Conservation (phyloP, 2,113 vertebrate genomes). For the Rhinopomastus cyanomelas region DNA sequence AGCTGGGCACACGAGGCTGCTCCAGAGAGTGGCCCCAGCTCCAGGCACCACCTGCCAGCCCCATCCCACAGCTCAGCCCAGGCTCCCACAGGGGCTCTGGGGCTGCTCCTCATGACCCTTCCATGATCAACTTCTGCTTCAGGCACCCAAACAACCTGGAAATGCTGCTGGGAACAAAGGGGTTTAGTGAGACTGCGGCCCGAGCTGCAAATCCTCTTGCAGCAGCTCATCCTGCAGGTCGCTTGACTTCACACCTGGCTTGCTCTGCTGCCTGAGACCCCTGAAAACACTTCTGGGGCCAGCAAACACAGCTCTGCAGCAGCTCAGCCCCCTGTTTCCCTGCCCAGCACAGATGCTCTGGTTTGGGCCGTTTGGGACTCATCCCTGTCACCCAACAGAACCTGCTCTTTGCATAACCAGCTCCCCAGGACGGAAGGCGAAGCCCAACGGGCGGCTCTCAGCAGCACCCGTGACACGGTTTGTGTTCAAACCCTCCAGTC, state of each 20-base stretch:
- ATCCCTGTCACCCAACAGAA: background rate
- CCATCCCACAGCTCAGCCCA: background rate
- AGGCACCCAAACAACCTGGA: background rate
- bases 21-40: background rate
- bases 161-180: background rate
- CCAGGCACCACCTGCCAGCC: background rate
- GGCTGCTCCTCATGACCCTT: background rate
- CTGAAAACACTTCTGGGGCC: accelerated
- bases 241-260: accelerated
- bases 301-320: accelerated
- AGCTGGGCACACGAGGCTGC: background rate
- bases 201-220: background rate
- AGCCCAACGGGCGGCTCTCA: accelerated
- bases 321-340: accelerated
- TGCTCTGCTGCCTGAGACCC: background rate
- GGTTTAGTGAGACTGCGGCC: background rate
- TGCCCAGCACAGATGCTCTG: accelerated
- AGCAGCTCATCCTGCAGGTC: background rate
- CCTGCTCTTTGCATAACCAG: background rate
- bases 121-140: background rate
- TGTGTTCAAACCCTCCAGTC: accelerated
- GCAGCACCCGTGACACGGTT: accelerated
- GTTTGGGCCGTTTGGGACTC: background rate
- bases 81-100: background rate
- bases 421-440: background rate